Evolutionary conservation across 2,797 vertebrate species (phyloP), one percentile per base, ranked within the genome.

Genomic region (Spheniscus humboldti): DNA sequence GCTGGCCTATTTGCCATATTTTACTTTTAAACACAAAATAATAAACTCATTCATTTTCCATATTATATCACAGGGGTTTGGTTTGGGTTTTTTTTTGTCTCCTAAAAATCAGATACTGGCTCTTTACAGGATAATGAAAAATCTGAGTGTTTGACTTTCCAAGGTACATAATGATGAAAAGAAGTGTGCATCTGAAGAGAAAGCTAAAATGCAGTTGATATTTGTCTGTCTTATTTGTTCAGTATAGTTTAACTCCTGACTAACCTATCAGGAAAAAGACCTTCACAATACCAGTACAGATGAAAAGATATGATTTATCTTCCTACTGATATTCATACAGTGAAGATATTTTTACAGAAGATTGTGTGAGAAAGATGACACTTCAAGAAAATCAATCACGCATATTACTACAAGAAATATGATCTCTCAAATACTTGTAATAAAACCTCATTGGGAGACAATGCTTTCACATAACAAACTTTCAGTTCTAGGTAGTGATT

Each of bases 381-480:
- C 47, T 83, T 84, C 24, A 78, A 31, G 45, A 90, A 96, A 95
- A 97, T 50, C 73, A 92, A 82, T 92, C 48, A 83, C 19, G 78
- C 80, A 18, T 64, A 84, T 74, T 87, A 63, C 48, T 82, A n/a
- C 33, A 64, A 81, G 87, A 94, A 92, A 85, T 82, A 76, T 24
- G 43, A 72, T 69, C 24, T 92, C 30, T 76, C 72, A 75, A 88
- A 93, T 77, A 48, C 10, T 48, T 84, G 28, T 66, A 84, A 66
- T 79, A 88, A 79, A 93, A 75, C 13, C 25, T 84, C 33, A 31
- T 79, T 84, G 56, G 47, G 55, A 89, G 28, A 67, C 43, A 89
- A 10, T 67, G 41, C 10, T 88, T 95, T 88, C 76, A 81, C 6
- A 31, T 52, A 41, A 35, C 52, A 93, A 81, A 88, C 19, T 57